A percentile compares a stretch with the other conserved stretches of the same genome.
Evolutionary conservation across 2,888 invertebrate species (phyloP).

Genomic region (Crematogaster levior): DNA sequence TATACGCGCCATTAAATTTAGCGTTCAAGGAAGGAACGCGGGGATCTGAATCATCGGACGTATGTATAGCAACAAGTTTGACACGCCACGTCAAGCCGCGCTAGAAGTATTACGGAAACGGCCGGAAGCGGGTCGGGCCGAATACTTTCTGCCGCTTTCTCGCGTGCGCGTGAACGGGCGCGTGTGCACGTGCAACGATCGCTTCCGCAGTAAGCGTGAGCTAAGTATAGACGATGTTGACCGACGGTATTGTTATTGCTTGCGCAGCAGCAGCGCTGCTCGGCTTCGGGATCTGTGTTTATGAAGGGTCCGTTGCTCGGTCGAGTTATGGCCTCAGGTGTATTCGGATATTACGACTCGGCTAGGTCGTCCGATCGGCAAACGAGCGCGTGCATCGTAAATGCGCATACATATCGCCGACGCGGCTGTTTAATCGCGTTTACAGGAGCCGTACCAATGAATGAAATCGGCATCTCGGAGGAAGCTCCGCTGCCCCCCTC

Average conservation of each 20-base stretch:
- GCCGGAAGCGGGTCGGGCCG: slow-evolving; percentile 67
- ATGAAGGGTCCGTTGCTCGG: slow-evolving; percentile 78
- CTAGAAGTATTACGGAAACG: slow-evolving; percentile 65
- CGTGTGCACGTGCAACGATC: slow-evolving; percentile 74
- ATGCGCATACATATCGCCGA: slow-evolving; percentile 38
- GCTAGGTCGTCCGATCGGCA: slow-evolving; percentile 71
- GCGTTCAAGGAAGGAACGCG: slow-evolving; percentile 41
- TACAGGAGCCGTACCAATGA: slow-evolving; percentile 28
- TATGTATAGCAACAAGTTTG: slow-evolving; percentile 32
- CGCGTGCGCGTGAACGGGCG: slow-evolving; percentile 67
- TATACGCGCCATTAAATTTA: slow-evolving; percentile 39
- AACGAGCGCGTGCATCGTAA: slow-evolving; percentile 61
- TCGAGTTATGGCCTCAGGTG: slow-evolving; percentile 82
- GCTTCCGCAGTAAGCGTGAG: slow-evolving; percentile 74
- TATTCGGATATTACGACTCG: slow-evolving; percentile 78
- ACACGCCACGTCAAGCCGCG: slow-evolving; percentile 50
- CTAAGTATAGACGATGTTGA: slow-evolving; percentile 78
- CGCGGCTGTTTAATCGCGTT: slow-evolving; percentile 40
- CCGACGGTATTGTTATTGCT: slow-evolving; percentile 83
- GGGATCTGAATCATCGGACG: slow-evolving; percentile 44
- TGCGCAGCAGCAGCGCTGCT: slow-evolving; percentile 73
- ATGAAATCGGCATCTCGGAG: slow-evolving; percentile 42
- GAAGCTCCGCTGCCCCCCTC: background rate
- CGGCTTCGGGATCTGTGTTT: slow-evolving; percentile 78
- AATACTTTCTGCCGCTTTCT: slow-evolving; percentile 66